Evolutionary conservation across 2,888 invertebrate genomes (phyloP).

Genomic region (Schizaphis graminum): DNA sequence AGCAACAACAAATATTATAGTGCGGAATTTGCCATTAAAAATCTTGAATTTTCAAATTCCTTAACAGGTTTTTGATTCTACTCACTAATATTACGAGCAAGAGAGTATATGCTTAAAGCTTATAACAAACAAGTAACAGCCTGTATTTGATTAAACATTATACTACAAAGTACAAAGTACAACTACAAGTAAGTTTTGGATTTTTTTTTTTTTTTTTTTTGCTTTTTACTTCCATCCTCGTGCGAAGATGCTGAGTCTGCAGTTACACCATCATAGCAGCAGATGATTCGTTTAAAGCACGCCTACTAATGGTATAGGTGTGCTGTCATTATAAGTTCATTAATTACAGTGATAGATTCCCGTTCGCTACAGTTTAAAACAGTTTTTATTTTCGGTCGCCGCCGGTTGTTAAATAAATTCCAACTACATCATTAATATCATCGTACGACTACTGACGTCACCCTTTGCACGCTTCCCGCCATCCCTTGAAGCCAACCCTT

Average conservation of each 20-base stretch:
- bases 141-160: neutral
- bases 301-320: constrained; percentile 44
- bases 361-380: constrained; percentile 55
- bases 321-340: constrained; percentile 61
- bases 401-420: constrained; percentile 58
- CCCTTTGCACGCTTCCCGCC: neutral
- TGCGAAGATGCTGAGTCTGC: neutral
- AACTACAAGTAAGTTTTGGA: neutral
- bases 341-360: constrained; percentile 63
- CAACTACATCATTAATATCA: constrained; percentile 63
- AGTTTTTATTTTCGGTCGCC: constrained; percentile 56
- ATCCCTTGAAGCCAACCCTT: constrained; percentile 27
- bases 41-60: neutral
- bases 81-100: neutral
- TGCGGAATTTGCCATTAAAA: neutral
- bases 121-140: neutral
- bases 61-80: neutral
- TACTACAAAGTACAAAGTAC: neutral
- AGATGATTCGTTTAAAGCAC: constrained; percentile 35
- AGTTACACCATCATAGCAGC: neutral
- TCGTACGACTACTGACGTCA: constrained; percentile 40
- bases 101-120: neutral
- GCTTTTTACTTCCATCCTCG: neutral
- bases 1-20: neutral
- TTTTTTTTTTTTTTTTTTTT: neutral